Evolutionary conservation across 2,113 vertebrate genomes (phyloP).

Genomic region (Macaca nemestrina): DNA sequence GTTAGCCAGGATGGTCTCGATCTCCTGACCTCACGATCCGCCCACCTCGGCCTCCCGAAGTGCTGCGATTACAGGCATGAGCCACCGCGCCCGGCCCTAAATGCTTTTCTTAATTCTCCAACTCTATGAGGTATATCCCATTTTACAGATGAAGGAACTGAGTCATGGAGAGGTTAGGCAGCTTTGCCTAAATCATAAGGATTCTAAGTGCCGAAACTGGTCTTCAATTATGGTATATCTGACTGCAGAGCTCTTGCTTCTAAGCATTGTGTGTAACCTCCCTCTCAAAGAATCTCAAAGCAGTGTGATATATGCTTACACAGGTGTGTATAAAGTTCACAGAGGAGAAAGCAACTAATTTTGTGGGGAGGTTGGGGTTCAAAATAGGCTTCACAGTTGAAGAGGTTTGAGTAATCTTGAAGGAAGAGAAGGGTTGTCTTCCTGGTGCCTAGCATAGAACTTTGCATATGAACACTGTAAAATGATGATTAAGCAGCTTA

Average conservation of each 20-base stretch:
- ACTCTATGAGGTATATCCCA: background rate
- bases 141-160: background rate
- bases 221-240: background rate
- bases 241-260: background rate
- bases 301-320: background rate
- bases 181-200: background rate
- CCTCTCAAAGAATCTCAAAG: background rate
- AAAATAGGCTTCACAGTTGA: constrained; percentile 4
- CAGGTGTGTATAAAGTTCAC: constrained; percentile 2
- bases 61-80: too few relatives aligned
- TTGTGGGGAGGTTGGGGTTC: constrained; percentile 2
- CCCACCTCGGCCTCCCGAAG: too few relatives aligned
- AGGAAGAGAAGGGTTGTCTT: background rate
- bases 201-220: background rate
- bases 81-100: background rate
- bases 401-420: background rate
- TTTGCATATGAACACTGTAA: constrained; percentile 32
- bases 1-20: too few relatives aligned
- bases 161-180: background rate
- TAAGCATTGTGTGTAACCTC: background rate
- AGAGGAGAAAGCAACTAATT: constrained; percentile 6
- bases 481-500: background rate
- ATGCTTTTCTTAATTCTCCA: background rate
- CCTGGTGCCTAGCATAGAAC: background rate
- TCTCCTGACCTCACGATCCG: too few relatives aligned